phyloP scores from a whole-genome alignment of 2,113 vertebrate genomes.

The Herpetotheres cachinnans region DNA sequence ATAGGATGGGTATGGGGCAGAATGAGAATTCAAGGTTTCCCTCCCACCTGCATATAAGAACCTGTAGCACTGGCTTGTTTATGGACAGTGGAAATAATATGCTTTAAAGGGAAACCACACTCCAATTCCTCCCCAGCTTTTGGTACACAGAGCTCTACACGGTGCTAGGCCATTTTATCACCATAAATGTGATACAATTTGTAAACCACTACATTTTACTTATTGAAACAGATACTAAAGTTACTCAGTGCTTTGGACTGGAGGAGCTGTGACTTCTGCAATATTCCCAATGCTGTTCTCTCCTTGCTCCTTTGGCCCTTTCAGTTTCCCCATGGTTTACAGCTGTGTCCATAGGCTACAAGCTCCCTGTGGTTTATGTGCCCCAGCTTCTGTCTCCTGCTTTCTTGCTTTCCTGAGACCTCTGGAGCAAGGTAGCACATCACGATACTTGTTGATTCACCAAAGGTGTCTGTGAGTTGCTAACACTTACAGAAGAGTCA shows the following conservation, averaged over 20 bases:
- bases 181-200: background rate
- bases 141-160: background rate
- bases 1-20: background rate
- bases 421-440: background rate
- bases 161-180: background rate
- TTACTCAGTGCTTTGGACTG: background rate
- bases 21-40: background rate
- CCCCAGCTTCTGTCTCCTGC: background rate
- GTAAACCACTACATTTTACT: background rate
- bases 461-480: background rate
- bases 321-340: background rate
- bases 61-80: background rate
- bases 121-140: background rate
- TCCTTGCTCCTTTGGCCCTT: background rate
- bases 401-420: background rate
- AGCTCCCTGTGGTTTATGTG: background rate
- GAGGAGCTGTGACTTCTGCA: background rate
- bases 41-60: background rate
- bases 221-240: background rate
- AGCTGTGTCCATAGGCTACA: background rate
- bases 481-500: background rate
- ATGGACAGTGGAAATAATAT: background rate
- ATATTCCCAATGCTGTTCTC: accelerated
- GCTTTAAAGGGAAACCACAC: background rate
- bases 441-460: background rate